Conservation (phyloP, 2,888 invertebrate species). For the Hymenopus coronatus region DNA sequence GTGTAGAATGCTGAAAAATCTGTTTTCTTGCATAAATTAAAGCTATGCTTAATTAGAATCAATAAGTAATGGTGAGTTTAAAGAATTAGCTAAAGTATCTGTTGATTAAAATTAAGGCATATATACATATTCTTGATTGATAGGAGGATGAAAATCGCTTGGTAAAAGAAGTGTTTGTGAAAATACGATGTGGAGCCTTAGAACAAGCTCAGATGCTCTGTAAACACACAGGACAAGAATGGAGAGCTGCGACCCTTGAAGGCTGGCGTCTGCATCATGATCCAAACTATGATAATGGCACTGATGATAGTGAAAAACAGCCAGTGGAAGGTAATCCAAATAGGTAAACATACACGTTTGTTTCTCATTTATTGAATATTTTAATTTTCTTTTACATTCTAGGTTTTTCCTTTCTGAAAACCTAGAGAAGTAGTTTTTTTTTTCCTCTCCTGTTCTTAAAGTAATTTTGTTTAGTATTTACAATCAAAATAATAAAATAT, state of each 20-base stretch:
- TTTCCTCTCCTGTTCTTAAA: no score
- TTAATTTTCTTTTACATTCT: background rate
- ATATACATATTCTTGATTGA: background rate
- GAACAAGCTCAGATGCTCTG: constrained; percentile 82
- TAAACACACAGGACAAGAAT: constrained; percentile 82
- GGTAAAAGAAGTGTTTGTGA: constrained; percentile 56
- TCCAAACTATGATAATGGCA: constrained; percentile 63
- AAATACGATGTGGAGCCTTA: constrained; percentile 82
- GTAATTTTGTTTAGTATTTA: no score
- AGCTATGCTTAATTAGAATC: background rate
- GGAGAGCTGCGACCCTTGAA: constrained; percentile 86
- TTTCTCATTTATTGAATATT: background rate
- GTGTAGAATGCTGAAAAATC: no score
- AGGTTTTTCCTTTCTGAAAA: background rate
- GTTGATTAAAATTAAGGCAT: background rate
- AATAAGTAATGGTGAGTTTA: background rate
- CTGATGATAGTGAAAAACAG: constrained; percentile 44
- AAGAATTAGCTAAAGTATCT: background rate
- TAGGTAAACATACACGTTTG: constrained; percentile 51
- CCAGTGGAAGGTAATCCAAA: constrained; percentile 80
- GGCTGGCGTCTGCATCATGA: constrained; percentile 90
- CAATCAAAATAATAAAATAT: no score
- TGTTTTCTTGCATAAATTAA: no score
- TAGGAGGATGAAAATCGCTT: constrained; percentile 35
- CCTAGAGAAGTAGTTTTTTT: no score